Evolutionary conservation across 1,140 invertebrate species (phyloP).

Genomic region (Prorops nasuta): DNA sequence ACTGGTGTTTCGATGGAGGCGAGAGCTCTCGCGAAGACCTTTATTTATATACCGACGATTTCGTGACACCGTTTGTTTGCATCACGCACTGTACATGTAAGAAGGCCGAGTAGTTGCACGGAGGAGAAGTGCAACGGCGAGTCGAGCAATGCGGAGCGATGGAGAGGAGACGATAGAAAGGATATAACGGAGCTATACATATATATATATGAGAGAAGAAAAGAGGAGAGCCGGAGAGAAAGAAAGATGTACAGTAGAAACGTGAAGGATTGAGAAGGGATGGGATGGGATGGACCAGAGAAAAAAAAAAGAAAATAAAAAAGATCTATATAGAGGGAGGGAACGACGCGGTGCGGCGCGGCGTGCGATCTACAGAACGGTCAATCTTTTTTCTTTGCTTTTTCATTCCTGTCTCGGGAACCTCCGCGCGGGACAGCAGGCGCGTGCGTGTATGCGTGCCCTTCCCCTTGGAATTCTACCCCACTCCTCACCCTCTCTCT

Average conservation of each 20-base stretch:
- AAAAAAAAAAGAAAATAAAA: too few species aligned
- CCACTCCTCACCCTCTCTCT: slow-evolving; percentile 6
- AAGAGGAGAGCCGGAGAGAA: too few species aligned
- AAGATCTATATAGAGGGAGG: too few species aligned
- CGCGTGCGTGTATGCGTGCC: too few species aligned
- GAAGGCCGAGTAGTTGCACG: too few species aligned
- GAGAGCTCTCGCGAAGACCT: neutral
- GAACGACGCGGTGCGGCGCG: slow-evolving; percentile 23
- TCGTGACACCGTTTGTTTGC: slow-evolving; percentile 28
- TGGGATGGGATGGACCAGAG: too few species aligned
- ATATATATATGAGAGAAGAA: too few species aligned
- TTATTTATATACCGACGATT: slow-evolving; percentile 1
- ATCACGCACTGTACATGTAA: slow-evolving; percentile 36
- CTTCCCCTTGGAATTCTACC: slow-evolving; percentile 6
- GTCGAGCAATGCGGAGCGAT: neutral
- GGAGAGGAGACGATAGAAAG: slow-evolving; percentile 9
- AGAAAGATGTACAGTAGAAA: too few species aligned
- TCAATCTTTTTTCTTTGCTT: slow-evolving; percentile 40
- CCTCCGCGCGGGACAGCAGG: too few species aligned
- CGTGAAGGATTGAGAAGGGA: too few species aligned
- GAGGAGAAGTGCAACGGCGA: too few species aligned
- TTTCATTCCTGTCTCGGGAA: slow-evolving; percentile 43
- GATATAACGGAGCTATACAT: slow-evolving; percentile 8
- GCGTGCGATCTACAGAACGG: slow-evolving; percentile 43
- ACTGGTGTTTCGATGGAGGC: too few species aligned